These are phyloP conservation scores for Drosophila siamana DNA, from an alignment of 2,888 invertebrate species.

Conservation along the genomic window DNA sequence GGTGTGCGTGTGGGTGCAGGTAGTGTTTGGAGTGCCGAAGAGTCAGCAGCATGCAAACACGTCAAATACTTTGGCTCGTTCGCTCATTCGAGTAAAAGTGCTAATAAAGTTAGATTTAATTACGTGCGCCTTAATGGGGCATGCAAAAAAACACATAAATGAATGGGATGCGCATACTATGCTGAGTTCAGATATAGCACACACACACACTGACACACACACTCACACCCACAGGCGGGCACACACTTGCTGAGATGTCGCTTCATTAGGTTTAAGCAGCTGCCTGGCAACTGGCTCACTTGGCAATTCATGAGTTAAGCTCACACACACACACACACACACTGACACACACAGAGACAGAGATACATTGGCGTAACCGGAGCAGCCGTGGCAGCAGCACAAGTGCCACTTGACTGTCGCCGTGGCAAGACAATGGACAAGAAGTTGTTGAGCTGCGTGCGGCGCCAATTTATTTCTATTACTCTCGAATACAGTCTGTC, in stretches of 20 bases:
- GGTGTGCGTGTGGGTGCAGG: background rate
- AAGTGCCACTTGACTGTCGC: constrained; percentile 56
- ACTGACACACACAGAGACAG: constrained; percentile 8
- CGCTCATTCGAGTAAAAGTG: constrained; percentile 62
- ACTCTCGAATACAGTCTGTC: constrained; percentile 40
- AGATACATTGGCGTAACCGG: constrained; percentile 18
- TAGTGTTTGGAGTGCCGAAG: background rate
- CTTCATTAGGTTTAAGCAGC: constrained; percentile 73
- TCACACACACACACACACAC: constrained; percentile 27
- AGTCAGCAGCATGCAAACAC: constrained; percentile 38
- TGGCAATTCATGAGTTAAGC: constrained; percentile 74
- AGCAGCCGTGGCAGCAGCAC: constrained; percentile 12
- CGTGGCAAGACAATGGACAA: constrained; percentile 47
- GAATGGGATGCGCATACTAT: constrained; percentile 8
- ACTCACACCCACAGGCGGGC: constrained; percentile 21
- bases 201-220: constrained; percentile 11
- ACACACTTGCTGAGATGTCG: constrained; percentile 28
- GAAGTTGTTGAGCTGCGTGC: constrained; percentile 57
- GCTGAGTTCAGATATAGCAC: constrained; percentile 2
- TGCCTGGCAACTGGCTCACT: constrained; percentile 67
- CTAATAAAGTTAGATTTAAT: constrained; percentile 79
- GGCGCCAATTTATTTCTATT: constrained; percentile 75
- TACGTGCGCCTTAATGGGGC: constrained; percentile 70
- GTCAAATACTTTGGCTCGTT: constrained; percentile 12
- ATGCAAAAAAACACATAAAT: constrained; percentile 46